These are phyloP conservation scores for Melitaea athalia DNA, from an alignment of 2,888 invertebrate species.

Conservation along the genomic window DNA sequence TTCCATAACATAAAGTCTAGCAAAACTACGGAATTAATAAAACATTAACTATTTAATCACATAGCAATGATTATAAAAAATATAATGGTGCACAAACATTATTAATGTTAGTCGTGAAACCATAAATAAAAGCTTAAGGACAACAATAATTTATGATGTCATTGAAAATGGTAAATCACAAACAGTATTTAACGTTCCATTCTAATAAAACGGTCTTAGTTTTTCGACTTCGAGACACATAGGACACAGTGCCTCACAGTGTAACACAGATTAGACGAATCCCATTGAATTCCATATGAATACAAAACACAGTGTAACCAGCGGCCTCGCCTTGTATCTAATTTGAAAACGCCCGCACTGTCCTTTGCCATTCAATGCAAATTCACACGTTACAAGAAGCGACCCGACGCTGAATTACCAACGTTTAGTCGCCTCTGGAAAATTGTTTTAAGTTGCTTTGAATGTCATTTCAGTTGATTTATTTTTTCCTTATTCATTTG, in stretches of 20 bases:
- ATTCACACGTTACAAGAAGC: constrained; percentile 77
- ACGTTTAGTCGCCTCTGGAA: constrained; percentile 80
- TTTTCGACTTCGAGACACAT: constrained; percentile 18
- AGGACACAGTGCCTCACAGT: constrained; percentile 16
- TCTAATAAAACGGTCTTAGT: constrained; percentile 28
- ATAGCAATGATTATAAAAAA: constrained; percentile 24
- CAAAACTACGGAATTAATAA: constrained; percentile 26
- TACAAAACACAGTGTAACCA: constrained; percentile 47
- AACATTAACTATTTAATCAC: constrained; percentile 26
- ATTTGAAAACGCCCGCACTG: constrained; percentile 62
- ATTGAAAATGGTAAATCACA: constrained; percentile 27
- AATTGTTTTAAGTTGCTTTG: constrained; percentile 65
- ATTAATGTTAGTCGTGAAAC: constrained; percentile 27
- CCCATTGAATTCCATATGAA: constrained; percentile 29
- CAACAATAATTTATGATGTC: constrained; percentile 30
- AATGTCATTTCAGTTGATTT: constrained; percentile 21
- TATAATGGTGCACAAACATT: constrained; percentile 20
- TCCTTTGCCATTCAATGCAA: constrained; percentile 81
- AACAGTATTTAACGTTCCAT: constrained; percentile 19
- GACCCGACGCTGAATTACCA: constrained; percentile 75
- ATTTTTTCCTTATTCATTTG: constrained; percentile 8
- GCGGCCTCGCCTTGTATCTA: constrained; percentile 55
- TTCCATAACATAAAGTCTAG: constrained; percentile 14
- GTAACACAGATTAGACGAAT: constrained; percentile 19
- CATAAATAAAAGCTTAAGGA: constrained; percentile 33